Conservation (phyloP, 2,797 vertebrate species). For the Peromyscus eremicus region DNA sequence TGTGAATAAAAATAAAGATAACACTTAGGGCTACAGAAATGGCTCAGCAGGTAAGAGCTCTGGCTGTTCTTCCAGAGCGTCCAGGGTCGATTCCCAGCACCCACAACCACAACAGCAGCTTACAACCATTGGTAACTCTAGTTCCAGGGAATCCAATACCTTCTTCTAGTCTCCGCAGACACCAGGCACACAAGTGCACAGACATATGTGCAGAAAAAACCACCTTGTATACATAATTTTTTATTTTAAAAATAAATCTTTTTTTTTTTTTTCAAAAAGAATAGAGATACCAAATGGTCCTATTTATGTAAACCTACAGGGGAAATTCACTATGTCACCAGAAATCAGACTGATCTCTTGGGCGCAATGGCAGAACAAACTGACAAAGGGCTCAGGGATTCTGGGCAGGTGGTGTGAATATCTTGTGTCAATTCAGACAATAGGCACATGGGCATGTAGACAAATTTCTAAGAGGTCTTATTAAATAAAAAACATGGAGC, state of each 20-base stretch:
- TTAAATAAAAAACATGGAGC: too few species aligned
- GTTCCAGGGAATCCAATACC: neutral
- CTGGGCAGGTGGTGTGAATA: neutral
- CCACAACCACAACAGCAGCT: neutral
- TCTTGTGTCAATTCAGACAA: neutral
- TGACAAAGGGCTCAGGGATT: neutral
- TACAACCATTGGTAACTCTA: neutral
- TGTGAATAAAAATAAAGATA: neutral
- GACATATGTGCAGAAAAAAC: neutral
- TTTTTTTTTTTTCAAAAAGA: neutral
- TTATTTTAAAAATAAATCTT: neutral
- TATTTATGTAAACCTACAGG: neutral
- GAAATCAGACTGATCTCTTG: neutral
- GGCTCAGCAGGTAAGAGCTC: neutral
- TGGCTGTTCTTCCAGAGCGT: neutral
- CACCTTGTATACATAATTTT: neutral
- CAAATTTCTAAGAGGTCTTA: too few species aligned
- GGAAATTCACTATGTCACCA: neutral
- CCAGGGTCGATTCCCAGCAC: neutral
- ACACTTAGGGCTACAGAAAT: neutral
- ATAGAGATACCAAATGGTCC: neutral
- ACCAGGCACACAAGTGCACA: neutral
- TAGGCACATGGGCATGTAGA: too few species aligned
- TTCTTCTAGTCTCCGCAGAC: neutral
- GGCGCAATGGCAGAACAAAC: neutral